Evolutionary conservation across 2,888 invertebrate genomes (phyloP), one percentile per base, ranked within the genome.

Genomic region (Diaperis boleti): DNA sequence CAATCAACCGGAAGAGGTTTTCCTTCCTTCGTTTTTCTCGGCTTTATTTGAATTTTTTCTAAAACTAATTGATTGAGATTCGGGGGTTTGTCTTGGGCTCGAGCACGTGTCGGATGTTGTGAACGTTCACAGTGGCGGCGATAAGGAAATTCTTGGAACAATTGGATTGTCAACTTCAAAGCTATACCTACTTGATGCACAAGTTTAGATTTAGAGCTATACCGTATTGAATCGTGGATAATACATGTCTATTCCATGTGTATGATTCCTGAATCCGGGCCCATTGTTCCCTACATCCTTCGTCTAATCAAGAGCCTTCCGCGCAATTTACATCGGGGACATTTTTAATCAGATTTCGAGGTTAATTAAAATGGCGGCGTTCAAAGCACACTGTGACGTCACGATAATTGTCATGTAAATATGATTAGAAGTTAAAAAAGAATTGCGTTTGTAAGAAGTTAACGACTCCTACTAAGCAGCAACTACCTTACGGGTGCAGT

Each of bases 151-250:
- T n/a, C 76, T 73, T 71, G 66, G 76, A 75, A 79, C 78, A 79
- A 79, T 78, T 78, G 76, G 70, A 76, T 78, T 78, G 79, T 79
- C 78, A 79, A 76, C 77, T 79, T 78, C 78, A 79, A 79, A 79
- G 78, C 76, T 74, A 75, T 73, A 77, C n/a, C n/a, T n/a, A n/a
- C 78, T 78, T 72, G 76, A 77, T 75, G 74, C 68, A n/a, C n/a
- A 72, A 72, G 75, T 75, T 78, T 75, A 75, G 76, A 75, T 78
- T 75, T 75, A 76, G 63, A 54, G 75, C 73, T 68, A 62, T 69
- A 72, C 68, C 69, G 71, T 76, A 76, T 77, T 77, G 75, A 78
- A 77, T 77, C 73, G 73, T 76, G 69, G 72, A 78, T 76, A 77
- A 77, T 78, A 71, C 76, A 76, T 76, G 77, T 77, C 78, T 79